Evolutionary conservation across 2,797 vertebrate species (phyloP).

Genomic region (Thalassophryne amazonica): DNA sequence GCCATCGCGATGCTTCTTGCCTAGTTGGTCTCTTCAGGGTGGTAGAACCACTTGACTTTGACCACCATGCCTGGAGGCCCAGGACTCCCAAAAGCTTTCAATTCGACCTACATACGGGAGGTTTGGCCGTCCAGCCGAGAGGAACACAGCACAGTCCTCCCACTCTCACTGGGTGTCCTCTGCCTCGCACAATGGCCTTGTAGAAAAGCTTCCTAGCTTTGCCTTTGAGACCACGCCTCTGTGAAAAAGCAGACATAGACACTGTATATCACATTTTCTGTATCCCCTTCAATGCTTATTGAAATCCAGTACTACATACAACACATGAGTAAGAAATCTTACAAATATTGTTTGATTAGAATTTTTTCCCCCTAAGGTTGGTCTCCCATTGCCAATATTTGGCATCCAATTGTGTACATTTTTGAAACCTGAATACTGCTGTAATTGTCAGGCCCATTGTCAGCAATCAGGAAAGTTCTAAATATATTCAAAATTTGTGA

Average conservation of each 20-base stretch:
- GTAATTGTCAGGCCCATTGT: too few relatives aligned
- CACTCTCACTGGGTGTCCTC: slow-evolving; percentile 88
- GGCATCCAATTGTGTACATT: too few relatives aligned
- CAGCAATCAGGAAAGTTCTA: too few relatives aligned
- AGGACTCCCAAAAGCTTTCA: slow-evolving; percentile 98
- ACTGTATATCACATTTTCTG: too few relatives aligned
- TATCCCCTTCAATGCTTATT: too few relatives aligned
- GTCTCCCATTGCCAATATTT: too few relatives aligned
- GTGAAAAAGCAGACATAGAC: slow-evolving; percentile 32
- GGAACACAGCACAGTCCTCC: slow-evolving; percentile 97
- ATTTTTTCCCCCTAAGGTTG: too few relatives aligned
- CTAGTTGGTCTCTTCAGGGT: slow-evolving; percentile 96
- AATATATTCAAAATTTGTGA: too few relatives aligned
- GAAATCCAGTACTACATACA: too few relatives aligned
- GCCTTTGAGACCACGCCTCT: slow-evolving; percentile 95
- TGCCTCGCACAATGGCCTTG: slow-evolving; percentile 94
- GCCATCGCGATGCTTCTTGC: slow-evolving; percentile 91
- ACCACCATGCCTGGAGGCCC: slow-evolving; percentile 98
- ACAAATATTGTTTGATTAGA: too few relatives aligned
- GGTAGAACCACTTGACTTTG: slow-evolving; percentile 99
- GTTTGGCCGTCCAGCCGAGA: slow-evolving; percentile 91
- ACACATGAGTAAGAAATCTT: too few relatives aligned
- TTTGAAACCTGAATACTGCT: too few relatives aligned
- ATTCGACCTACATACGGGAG: slow-evolving; percentile 96
- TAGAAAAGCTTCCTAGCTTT: slow-evolving; percentile 96